Evolutionary conservation across 2,888 invertebrate species (phyloP), one percentile per base, ranked within the genome.

Genomic region (Spilosoma lubricipeda): DNA sequence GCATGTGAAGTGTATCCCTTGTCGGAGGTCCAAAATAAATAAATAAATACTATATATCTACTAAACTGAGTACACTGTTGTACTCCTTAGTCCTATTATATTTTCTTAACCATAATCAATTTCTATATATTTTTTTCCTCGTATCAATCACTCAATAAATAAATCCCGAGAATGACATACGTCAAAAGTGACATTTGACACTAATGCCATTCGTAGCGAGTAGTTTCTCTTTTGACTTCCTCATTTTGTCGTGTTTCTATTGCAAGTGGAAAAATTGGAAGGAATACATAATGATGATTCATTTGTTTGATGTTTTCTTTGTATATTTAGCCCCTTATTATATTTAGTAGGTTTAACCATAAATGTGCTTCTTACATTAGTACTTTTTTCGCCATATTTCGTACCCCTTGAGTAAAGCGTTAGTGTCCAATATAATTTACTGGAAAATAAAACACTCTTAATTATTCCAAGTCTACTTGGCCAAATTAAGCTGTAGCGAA

Each of bases 111-210:
- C 8, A 27, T 63, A 67, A 27, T 20, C 27, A 30, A 67, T 67
- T 67, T 45, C 45, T 45, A 30, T 20, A 30, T n/a, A n/a, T n/a
- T 67, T 30, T 45, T 69, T 59, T n/a, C 56, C n/a, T 4, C 33
- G 33, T 71, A 65, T 48, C 64, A 36, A 18, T 8, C 36, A 65
- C 33, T 48, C 71, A 71, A 70, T 27, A 71, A 72, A 59, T 45
- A 56, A 45, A 42, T 67, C 42, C 39, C 27, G 39, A 30, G 27
- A 36, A 67, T 36, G 23, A 56, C 48, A 36, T 36, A 52, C 56
- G 66, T 72, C 67, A 20, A 56, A 56, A 7, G 33, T 67, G 72
- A 42, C 72, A 45, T 56, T 72, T 67, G 72, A 72, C 72, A 67
- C 59, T 72, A 63, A 72, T 72, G 18, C 33, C 56, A n/a, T 63